Percentiles rank a stretch among this genome's conserved stretches.
These are phyloP conservation scores for Hepsetus odoe DNA, from an alignment of 2,113 vertebrate species.

Conservation along the genomic window DNA sequence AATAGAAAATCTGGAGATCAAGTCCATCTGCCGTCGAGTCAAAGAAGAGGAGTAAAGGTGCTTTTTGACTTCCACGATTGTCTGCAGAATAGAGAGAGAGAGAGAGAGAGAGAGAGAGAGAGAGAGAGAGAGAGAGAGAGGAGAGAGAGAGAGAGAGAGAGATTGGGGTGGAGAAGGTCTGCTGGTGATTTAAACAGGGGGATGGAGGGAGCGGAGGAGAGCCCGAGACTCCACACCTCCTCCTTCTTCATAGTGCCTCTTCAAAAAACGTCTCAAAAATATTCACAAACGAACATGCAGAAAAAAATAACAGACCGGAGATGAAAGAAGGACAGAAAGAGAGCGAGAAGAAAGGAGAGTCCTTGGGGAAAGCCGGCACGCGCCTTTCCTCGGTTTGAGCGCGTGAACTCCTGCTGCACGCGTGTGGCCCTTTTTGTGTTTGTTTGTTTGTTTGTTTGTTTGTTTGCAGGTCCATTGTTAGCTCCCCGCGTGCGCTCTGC, in stretches of 20 bases:
- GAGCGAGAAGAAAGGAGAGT: conserved; percentile 45
- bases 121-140: no score
- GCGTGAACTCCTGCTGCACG: conserved; percentile 43
- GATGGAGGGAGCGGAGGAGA: not conserved
- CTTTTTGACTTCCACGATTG: conserved; percentile 90
- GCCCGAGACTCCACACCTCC: conserved; percentile 21
- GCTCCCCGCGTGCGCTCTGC: conserved; percentile 26
- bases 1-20: conserved; percentile 57
- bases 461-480: conserved; percentile 49
- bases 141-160: not conserved
- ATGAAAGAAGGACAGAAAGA: conserved; percentile 32
- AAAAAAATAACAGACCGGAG: conserved; percentile 35
- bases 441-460: not conserved
- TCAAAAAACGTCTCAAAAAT: conserved; percentile 34
- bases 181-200: conserved; percentile 21
- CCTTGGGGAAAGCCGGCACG: conserved; percentile 51
- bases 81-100: conserved; percentile 79
- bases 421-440: conserved; percentile 32
- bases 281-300: conserved; percentile 56
- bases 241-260: conserved; percentile 43
- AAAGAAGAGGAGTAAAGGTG: conserved; percentile 88
- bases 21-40: conserved; percentile 82
- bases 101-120: not conserved
- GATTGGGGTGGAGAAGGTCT: not conserved
- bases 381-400: conserved; percentile 46